Conservation (phyloP, 2,888 invertebrate species). For the Parapristionchus giblindavisi region DNA sequence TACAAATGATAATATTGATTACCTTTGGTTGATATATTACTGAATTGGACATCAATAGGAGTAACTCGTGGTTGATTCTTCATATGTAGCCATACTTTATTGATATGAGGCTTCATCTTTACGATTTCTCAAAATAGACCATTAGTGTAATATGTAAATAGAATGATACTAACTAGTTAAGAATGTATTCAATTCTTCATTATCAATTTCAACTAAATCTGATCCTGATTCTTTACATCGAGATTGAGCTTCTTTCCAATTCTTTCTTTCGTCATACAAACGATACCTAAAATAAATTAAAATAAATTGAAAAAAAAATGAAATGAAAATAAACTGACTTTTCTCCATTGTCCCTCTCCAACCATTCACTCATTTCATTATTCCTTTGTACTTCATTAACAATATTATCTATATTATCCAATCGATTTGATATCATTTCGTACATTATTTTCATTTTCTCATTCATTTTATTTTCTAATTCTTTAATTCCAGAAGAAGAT, state of each 20-base stretch:
- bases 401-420: conserved; percentile 3
- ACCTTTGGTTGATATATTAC: conserved; percentile 21
- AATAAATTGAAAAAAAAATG: background rate
- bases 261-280: conserved; percentile 2
- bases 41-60: conserved; percentile 9
- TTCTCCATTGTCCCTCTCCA: conserved; percentile 25
- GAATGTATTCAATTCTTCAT: background rate
- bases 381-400: background rate
- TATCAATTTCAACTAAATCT: conserved; percentile 8
- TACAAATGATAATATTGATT: too few relatives aligned
- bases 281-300: background rate
- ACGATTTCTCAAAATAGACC: background rate
- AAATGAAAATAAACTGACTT: background rate
- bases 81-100: conserved; percentile 21
- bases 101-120: conserved; percentile 26
- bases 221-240: background rate
- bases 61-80: conserved; percentile 14
- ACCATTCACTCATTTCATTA: conserved; percentile 20
- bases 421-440: background rate
- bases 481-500: background rate
- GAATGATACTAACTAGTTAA: conserved; percentile 8
- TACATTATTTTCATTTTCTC: conserved; percentile 20
- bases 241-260: conserved; percentile 19
- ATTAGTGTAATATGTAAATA: background rate
- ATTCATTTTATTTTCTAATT: conserved; percentile 14